phyloP scores from a whole-genome alignment of 2,888 invertebrate species.

The Koerneria pararmatus region DNA sequence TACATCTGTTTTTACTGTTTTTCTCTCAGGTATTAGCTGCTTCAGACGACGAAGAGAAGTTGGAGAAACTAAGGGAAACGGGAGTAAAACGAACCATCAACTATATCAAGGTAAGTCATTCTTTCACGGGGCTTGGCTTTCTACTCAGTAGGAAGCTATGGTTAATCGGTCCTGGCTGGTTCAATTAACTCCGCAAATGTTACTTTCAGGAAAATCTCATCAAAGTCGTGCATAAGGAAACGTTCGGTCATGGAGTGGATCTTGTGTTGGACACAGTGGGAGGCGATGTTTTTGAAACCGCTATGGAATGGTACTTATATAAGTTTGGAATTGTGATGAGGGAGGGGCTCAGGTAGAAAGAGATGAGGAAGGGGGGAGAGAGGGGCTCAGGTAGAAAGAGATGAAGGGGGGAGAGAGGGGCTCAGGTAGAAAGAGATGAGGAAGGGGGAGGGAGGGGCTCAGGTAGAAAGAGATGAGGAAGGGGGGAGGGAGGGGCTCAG shows the following conservation, averaged over 20 bases:
- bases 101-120: conserved; percentile 62
- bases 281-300: conserved; percentile 67
- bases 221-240: conserved; percentile 66
- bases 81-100: conserved; percentile 71
- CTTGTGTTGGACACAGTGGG: conserved; percentile 71
- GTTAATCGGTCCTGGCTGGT: background rate
- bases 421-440: background rate
- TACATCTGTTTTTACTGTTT: background rate
- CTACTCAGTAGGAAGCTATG: background rate
- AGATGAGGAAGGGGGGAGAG: conserved; percentile 17
- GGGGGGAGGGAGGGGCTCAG: conserved; percentile 8
- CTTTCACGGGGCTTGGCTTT: background rate
- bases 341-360: background rate
- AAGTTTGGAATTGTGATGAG: too few relatives aligned
- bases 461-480: conserved; percentile 7
- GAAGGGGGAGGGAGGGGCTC: background rate
- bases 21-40: conserved; percentile 69
- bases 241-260: conserved; percentile 68
- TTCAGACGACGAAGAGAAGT: conserved; percentile 69
- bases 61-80: conserved; percentile 66
- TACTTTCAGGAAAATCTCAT: conserved; percentile 61
- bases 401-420: conserved; percentile 1
- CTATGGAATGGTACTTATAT: conserved; percentile 66
- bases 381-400: background rate
- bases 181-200: background rate